Conservation (phyloP, 2,797 vertebrate species). For the Novumbra hubbsi region DNA sequence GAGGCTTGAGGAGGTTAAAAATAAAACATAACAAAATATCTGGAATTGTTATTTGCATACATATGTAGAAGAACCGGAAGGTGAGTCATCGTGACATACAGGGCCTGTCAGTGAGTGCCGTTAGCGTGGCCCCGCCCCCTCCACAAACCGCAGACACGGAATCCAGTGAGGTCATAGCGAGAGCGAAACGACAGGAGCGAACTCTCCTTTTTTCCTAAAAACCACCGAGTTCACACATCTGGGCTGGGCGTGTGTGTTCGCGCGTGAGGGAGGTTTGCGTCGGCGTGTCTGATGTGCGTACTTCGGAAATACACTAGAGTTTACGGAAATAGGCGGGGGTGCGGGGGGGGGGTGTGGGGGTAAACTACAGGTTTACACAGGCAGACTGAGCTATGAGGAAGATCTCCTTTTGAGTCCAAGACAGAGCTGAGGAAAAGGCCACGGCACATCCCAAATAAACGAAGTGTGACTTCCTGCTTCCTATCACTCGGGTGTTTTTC, state of each 20-base stretch:
- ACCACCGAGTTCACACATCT: slow-evolving; percentile 5
- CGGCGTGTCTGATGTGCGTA: neutral
- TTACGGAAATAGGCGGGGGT: slow-evolving; percentile 7
- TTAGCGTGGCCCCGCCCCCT: neutral
- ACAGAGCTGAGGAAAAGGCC: slow-evolving; percentile 16
- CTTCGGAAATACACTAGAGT: slow-evolving; percentile 10
- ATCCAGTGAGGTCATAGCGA: neutral
- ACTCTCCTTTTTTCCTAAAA: neutral
- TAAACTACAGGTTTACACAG: slow-evolving; percentile 24
- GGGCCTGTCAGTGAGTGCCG: neutral
- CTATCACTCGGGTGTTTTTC: slow-evolving; percentile 15
- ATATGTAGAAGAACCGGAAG: neutral
- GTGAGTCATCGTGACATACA: neutral
- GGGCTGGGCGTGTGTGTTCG: neutral
- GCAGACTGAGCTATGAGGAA: slow-evolving; percentile 24
- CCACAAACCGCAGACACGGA: neutral
- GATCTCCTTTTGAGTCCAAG: neutral
- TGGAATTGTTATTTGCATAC: neutral
- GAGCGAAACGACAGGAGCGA: slow-evolving; percentile 1
- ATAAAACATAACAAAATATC: slow-evolving; percentile 1
- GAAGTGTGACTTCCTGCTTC: slow-evolving; percentile 20
- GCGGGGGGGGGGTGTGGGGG: neutral
- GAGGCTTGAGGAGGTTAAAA: neutral
- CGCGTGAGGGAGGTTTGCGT: slow-evolving; percentile 4
- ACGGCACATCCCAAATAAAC: slow-evolving; percentile 34